Evolutionary conservation across 2,113 vertebrate species (phyloP).

Genomic region (Anoplopoma fimbria): DNA sequence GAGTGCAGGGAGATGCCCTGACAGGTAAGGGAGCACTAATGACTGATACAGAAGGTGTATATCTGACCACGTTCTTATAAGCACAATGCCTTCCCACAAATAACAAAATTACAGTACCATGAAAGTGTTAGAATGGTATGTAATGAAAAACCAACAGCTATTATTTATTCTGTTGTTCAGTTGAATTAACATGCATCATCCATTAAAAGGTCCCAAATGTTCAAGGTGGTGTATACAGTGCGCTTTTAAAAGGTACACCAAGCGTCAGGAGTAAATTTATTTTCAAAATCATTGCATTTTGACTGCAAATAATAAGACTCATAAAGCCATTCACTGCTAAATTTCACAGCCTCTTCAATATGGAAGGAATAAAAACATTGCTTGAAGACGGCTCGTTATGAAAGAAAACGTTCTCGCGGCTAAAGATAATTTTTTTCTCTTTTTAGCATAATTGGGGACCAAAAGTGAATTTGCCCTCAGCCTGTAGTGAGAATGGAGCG

Average conservation of each 20-base stretch:
- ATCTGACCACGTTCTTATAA: not conserved
- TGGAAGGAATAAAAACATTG: slow-evolving; percentile 63
- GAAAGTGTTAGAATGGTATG: not conserved
- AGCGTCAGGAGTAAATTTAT: not conserved
- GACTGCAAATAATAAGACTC: slow-evolving; percentile 38
- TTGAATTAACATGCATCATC: slow-evolving; percentile 2
- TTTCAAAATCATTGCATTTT: not conserved
- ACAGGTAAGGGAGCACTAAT: slow-evolving; percentile 62
- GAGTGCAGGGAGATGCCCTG: slow-evolving; percentile 59
- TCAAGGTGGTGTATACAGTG: not conserved
- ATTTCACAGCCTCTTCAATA: slow-evolving; percentile 50
- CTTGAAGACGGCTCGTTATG: slow-evolving; percentile 70
- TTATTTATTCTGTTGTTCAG: not conserved
- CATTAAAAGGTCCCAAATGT: not conserved
- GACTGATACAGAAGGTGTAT: slow-evolving; percentile 52
- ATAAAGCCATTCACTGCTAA: slow-evolving; percentile 42
- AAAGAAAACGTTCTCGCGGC: slow-evolving; percentile 68
- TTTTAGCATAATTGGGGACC: slow-evolving; percentile 83
- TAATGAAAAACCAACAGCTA: slow-evolving; percentile 5
- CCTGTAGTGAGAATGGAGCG: slow-evolving; percentile 63
- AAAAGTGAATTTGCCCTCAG: slow-evolving; percentile 80
- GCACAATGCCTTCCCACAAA: not conserved
- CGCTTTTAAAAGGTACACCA: slow-evolving; percentile 12
- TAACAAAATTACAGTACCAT: not conserved
- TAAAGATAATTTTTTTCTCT: slow-evolving; percentile 68